Percentiles rank a stretch among this genome's conserved stretches.
Conservation (phyloP, 2,888 invertebrate species). For the Cenopis cana region DNA sequence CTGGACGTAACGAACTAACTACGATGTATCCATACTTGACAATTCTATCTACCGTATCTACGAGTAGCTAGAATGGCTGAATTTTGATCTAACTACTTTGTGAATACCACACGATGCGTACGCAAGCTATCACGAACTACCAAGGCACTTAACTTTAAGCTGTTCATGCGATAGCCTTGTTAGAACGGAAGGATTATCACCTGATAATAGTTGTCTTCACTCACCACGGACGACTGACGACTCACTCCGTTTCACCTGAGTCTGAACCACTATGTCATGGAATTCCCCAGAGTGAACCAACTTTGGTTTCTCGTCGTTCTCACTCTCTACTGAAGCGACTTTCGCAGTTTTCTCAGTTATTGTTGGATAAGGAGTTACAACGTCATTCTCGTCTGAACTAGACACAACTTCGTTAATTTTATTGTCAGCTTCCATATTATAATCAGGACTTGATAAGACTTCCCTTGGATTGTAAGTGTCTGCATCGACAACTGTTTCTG, state of each 20-base stretch:
- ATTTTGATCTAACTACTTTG: conserved; percentile 36
- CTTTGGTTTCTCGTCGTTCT: conserved; percentile 52
- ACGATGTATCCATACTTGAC: conserved; percentile 15
- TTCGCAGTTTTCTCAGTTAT: conserved; percentile 50
- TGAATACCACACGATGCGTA: conserved; percentile 48
- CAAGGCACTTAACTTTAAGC: conserved; percentile 62
- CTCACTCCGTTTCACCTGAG: conserved; percentile 74
- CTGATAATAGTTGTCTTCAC: conserved; percentile 85
- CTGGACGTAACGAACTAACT: not conserved
- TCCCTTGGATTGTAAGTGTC: conserved; percentile 50
- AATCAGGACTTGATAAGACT: conserved; percentile 45
- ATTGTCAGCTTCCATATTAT: conserved; percentile 46
- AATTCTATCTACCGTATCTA: conserved; percentile 1
- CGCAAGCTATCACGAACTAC: conserved; percentile 55
- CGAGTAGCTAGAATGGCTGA: conserved; percentile 3
- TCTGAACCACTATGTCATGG: conserved; percentile 80
- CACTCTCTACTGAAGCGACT: conserved; percentile 47
- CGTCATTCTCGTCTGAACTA: conserved; percentile 72
- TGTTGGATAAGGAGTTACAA: conserved; percentile 66
- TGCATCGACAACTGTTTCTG: conserved; percentile 53
- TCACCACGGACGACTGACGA: conserved; percentile 82
- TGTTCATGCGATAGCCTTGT: conserved; percentile 77
- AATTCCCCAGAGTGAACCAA: conserved; percentile 83
- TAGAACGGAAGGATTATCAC: conserved; percentile 80
- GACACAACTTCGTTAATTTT: conserved; percentile 21